Evolutionary conservation across 2,113 vertebrate species (phyloP), one percentile per base, ranked within the genome.

Genomic region (Eidolon helvum): DNA sequence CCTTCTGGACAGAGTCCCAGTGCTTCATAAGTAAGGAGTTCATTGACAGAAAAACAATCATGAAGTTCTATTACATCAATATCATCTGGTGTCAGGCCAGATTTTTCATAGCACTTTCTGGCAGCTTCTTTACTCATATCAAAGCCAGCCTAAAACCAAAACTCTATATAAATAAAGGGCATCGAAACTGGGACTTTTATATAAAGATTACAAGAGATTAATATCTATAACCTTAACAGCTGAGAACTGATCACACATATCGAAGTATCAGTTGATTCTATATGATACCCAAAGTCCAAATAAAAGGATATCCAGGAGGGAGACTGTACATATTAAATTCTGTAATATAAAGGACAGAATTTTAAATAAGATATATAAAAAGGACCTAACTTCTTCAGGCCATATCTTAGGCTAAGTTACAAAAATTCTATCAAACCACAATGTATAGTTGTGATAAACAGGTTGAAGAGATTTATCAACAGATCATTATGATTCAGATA

Each of bases 21-120:
- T 21, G 99, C 99, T 98, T 99, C 99, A 0, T 99, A 99, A 4
- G 99, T 99, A 97, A 99, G 98, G 10, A 99, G 98, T 97, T 99
- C 99, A 66, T 99, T 99, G 94, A 97, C 74, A 33, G 99, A 99
- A 98, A 99, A 99, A 96, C 99, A 99, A 97, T 99, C 99, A 1
- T 99, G 99, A 90, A 99, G 99, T 97, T 99, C 99, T 0, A 99
- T 99, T 95, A 99, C 99, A 19, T 99, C 96, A 1, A 99, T 98
- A 68, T 99, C 99, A 38, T 77, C 72, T 24, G 99, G 99, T 63
- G 96, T 98, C 91, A 99, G 95, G 33, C 99, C 99, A 1, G 99
- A 96, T 7, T 98, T 98, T 86, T 99, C 97, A 84, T 98, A 99
- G 97, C 99, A 99, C 91, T 93, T 98, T 79, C 98, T 96, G 79